Conservation (phyloP, 2,113 vertebrate genomes). For the Gadus chalcogrammus region DNA sequence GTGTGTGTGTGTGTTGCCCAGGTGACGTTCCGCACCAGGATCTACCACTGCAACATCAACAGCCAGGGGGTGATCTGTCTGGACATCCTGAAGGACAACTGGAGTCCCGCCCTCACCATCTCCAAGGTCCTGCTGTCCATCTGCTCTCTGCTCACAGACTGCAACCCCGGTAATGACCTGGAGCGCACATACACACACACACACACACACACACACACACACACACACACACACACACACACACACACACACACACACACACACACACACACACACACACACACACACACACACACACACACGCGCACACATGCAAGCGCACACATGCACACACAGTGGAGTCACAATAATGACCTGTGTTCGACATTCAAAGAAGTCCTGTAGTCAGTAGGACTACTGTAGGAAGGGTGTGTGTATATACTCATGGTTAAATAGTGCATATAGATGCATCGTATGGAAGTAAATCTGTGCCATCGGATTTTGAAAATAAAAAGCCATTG, state of each 20-base stretch:
- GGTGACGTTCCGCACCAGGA: background rate
- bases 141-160: background rate
- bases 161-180: background rate
- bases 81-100: conserved; percentile 3
- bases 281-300: background rate
- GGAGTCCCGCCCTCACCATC: background rate
- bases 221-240: background rate
- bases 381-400: too few relatives aligned
- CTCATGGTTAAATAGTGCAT: too few relatives aligned
- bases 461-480: background rate
- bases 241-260: background rate
- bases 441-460: background rate
- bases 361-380: background rate
- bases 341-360: too few relatives aligned
- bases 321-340: background rate
- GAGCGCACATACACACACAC: background rate
- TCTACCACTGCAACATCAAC: conserved; percentile 1
- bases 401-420: background rate
- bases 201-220: background rate
- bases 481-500: too few relatives aligned
- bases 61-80: conserved; percentile 1
- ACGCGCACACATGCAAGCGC: background rate
- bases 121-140: conserved; percentile 2
- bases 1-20: background rate
- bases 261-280: background rate